These are phyloP conservation scores for Ichneumoninae sp. DNA, from an alignment of 2,888 invertebrate species.

Conservation along the genomic window DNA sequence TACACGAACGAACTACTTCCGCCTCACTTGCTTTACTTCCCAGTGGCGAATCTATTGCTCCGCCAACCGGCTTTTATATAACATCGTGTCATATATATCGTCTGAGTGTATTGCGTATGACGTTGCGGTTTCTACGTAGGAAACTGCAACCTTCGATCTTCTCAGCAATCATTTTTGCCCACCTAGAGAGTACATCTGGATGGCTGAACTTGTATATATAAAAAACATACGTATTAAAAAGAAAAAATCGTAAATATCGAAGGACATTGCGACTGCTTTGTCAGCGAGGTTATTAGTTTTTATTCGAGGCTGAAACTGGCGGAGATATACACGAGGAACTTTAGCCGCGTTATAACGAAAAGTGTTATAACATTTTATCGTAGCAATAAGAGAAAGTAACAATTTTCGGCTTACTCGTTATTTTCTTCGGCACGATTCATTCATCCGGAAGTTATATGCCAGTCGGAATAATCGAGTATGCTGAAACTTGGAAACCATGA, in stretches of 20 bases:
- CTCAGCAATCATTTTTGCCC: not conserved
- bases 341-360: too few species aligned
- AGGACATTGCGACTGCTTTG: not conserved
- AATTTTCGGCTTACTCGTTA: not conserved
- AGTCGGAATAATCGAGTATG: not conserved
- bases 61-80: not conserved
- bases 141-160: not conserved
- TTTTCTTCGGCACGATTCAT: not conserved
- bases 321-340: not conserved
- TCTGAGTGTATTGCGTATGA: not conserved
- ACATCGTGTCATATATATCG: not conserved
- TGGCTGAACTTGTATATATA: not conserved
- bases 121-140: not conserved
- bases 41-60: not conserved
- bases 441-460: not conserved
- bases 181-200: not conserved
- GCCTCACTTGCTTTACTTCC: constrained; percentile 4
- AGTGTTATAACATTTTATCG: not conserved
- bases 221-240: not conserved
- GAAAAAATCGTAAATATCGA: not conserved
- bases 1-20: constrained; percentile 5
- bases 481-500: constrained; percentile 47
- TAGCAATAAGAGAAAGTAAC: not conserved
- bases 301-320: not conserved
- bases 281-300: not conserved